These are phyloP conservation scores for Neoscelio sp. DNA, from an alignment of 2,888 invertebrate genomes.

Conservation along the genomic window DNA sequence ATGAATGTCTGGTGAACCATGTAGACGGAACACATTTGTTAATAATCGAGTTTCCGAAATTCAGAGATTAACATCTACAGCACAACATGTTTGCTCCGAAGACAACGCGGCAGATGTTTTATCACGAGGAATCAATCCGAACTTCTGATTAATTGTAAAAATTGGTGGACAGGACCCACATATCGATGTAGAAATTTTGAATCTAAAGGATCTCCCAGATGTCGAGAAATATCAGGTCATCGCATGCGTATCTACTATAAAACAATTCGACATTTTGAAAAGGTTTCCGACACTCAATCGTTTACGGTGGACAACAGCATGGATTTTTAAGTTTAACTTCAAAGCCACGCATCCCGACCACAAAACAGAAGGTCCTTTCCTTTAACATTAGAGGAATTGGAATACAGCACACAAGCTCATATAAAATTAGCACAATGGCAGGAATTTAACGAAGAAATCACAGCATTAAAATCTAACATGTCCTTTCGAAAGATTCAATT, in stretches of 20 bases:
- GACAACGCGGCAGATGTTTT: conserved; percentile 54
- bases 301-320: conserved; percentile 27
- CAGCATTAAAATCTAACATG: background rate
- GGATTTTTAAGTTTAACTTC: conserved; percentile 29
- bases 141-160: background rate
- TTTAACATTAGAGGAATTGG: conserved; percentile 29
- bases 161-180: conserved; percentile 70
- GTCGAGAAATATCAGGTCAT: no score
- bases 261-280: no score
- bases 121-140: conserved; percentile 28
- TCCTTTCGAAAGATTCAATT: conserved; percentile 20
- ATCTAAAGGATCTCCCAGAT: no score
- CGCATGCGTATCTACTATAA: no score
- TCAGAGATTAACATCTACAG: conserved; percentile 37
- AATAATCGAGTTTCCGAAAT: conserved; percentile 55
- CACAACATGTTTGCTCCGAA: conserved; percentile 40
- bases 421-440: conserved; percentile 16
- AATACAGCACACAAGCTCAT: background rate
- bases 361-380: conserved; percentile 8
- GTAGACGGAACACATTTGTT: conserved; percentile 26
- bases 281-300: no score
- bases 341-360: background rate
- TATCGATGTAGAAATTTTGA: no score
- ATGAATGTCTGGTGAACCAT: conserved; percentile 45
- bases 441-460: conserved; percentile 22